Evolutionary conservation across 2,888 invertebrate genomes (phyloP).

Genomic region (Torymus aiolomorphi): DNA sequence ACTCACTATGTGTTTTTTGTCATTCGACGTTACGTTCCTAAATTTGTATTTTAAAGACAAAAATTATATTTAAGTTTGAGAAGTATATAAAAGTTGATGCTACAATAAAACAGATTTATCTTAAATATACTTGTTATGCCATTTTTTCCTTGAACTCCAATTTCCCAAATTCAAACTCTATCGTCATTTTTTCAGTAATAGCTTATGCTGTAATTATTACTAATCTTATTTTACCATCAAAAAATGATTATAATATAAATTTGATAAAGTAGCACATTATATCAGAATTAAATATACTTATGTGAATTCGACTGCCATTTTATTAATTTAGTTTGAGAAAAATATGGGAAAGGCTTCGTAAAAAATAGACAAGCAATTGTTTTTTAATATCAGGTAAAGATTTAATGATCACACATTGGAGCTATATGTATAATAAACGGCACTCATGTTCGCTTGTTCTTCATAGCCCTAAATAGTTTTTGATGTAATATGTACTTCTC

Average conservation of each 20-base stretch:
- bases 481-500: constrained; percentile 25
- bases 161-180: no score
- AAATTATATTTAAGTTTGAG: constrained; percentile 59
- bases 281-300: no score
- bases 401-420: constrained; percentile 56
- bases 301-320: no score
- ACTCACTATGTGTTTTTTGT: constrained; percentile 55
- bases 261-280: no score
- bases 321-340: neutral
- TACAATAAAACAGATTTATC: constrained; percentile 58
- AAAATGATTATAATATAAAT: no score
- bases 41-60: constrained; percentile 59
- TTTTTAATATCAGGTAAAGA: constrained; percentile 49
- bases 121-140: constrained; percentile 3
- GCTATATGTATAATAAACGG: constrained; percentile 43
- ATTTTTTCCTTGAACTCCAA: neutral
- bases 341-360: neutral
- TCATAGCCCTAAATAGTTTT: constrained; percentile 40
- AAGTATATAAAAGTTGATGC: constrained; percentile 58
- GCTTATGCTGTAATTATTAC: no score
- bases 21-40: constrained; percentile 55
- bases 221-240: no score
- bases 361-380: constrained; percentile 1
- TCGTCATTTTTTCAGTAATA: no score
- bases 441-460: constrained; percentile 23